Evolutionary conservation across 2,797 vertebrate species (phyloP).

Genomic region (Caiman crocodilus): DNA sequence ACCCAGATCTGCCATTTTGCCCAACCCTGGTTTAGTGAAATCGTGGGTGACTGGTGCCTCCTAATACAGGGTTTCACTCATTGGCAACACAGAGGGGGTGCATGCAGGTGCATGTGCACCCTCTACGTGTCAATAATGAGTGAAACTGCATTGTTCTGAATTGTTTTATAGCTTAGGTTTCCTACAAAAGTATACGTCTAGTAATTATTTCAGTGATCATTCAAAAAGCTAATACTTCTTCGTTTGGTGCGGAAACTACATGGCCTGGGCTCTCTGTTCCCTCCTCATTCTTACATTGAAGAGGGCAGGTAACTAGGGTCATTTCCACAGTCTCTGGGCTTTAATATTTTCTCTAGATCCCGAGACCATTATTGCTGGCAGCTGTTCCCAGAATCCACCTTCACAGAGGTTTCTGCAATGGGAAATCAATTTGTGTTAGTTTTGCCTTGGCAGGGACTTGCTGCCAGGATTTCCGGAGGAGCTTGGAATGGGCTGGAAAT

Average conservation of each 20-base stretch:
- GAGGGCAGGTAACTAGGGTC: not conserved
- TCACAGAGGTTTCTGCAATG: not conserved
- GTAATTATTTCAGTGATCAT: slow-evolving; percentile 42
- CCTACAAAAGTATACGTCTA: slow-evolving; percentile 22
- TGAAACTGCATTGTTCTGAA: slow-evolving; percentile 43
- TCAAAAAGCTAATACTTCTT: slow-evolving; percentile 21
- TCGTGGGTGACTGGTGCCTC: too few relatives aligned
- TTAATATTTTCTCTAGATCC: not conserved
- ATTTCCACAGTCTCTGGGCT: not conserved
- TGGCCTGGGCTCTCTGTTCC: not conserved
- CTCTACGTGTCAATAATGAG: too few relatives aligned
- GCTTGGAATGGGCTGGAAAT: not conserved
- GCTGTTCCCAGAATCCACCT: not conserved
- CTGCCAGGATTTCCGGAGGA: not conserved
- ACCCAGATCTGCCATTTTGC: too few relatives aligned
- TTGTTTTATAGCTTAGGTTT: slow-evolving; percentile 56
- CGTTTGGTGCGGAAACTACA: not conserved
- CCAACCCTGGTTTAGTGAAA: too few relatives aligned
- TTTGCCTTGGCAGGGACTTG: not conserved
- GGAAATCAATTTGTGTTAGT: not conserved
- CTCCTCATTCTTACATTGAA: not conserved
- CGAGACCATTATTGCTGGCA: accelerated
- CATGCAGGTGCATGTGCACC: too few relatives aligned
- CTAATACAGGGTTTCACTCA: too few relatives aligned
- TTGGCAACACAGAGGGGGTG: too few relatives aligned